Conservation (phyloP, 2,888 invertebrate species). For the Pilophorus perplexus region DNA sequence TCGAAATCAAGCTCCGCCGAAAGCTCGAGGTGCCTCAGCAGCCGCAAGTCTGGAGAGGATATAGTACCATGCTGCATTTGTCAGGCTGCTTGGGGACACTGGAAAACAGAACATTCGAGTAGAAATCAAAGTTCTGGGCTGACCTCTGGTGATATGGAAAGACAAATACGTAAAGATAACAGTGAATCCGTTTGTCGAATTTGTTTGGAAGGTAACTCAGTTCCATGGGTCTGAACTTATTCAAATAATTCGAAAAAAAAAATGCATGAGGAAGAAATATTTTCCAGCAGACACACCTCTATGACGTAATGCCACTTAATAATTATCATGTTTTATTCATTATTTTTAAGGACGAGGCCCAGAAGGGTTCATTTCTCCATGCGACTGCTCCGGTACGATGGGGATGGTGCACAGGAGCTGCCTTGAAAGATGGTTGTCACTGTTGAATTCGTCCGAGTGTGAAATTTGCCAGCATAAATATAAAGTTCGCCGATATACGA, state of each 20-base stretch:
- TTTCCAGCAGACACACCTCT: too few species aligned
- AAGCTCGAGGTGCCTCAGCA: not conserved
- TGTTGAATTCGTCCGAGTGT: constrained; percentile 56
- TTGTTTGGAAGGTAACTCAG: constrained; percentile 26
- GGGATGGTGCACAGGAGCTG: constrained; percentile 58
- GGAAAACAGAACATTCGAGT: not conserved
- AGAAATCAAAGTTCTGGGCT: not conserved
- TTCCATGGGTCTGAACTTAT: too few species aligned
- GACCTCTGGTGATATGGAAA: not conserved
- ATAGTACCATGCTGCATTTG: constrained; percentile 7
- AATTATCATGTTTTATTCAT: too few species aligned
- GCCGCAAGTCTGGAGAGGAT: not conserved
- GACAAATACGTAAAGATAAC: not conserved
- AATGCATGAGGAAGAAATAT: too few species aligned
- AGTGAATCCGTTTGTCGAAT: constrained; percentile 12
- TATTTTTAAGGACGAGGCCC: constrained; percentile 51
- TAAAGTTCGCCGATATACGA: constrained; percentile 52
- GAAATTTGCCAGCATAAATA: constrained; percentile 58
- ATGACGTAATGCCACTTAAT: too few species aligned
- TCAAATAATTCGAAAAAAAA: too few species aligned
- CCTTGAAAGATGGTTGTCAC: constrained; percentile 59
- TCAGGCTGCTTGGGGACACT: constrained; percentile 23
- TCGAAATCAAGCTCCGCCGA: not conserved
- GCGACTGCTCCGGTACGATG: constrained; percentile 58
- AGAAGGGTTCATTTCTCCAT: constrained; percentile 58